phyloP scores from a whole-genome alignment of 2,888 invertebrate genomes.

The Machimus atricapillus region DNA sequence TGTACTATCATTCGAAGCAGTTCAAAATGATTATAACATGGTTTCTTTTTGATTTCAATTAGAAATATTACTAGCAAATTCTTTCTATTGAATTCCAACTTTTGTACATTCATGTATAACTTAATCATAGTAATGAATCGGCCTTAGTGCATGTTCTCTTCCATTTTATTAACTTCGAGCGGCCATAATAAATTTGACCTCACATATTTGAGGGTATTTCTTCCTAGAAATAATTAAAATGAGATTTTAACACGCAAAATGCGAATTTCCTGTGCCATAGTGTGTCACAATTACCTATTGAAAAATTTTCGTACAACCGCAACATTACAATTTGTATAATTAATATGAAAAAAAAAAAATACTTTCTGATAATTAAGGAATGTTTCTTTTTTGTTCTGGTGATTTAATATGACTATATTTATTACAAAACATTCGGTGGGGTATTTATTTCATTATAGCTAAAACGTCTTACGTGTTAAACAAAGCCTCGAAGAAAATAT shows the following conservation, averaged over 20 bases:
- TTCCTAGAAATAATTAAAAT: not conserved
- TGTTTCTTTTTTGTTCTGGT: not conserved
- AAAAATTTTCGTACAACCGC: not conserved
- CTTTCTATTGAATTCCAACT: no score
- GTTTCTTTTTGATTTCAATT: no score
- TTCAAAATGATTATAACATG: no score
- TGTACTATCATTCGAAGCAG: no score
- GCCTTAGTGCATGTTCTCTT: not conserved
- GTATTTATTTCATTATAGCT: not conserved
- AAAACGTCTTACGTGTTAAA: not conserved
- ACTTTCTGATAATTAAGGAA: not conserved
- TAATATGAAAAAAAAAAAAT: no score
- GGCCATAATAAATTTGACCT: not conserved
- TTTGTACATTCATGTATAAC: no score
- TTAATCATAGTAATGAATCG: no score
- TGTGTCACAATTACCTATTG: not conserved
- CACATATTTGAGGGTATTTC: not conserved
- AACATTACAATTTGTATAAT: no score
- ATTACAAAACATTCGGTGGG: not conserved
- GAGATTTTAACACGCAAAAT: not conserved
- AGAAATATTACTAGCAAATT: no score
- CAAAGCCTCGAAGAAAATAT: not conserved
- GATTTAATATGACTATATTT: not conserved
- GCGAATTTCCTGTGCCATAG: not conserved
- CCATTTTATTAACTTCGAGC: not conserved